Conservation (phyloP, 2,797 vertebrate genomes). For the Urocyon cinereoargenteus region DNA sequence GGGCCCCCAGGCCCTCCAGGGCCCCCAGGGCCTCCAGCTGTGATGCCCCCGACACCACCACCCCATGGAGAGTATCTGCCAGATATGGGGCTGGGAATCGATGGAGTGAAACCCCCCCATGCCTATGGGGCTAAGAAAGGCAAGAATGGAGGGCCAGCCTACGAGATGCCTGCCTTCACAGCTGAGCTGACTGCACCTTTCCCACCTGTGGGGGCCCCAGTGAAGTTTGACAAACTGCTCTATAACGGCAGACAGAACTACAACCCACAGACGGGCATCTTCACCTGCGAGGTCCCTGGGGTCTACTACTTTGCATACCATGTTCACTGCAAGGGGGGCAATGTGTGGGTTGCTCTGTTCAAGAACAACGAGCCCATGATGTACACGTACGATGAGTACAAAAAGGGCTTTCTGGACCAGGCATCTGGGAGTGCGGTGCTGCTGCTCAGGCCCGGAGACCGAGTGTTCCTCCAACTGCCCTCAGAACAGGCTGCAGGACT, state of each 20-base stretch:
- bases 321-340: constrained; percentile 97
- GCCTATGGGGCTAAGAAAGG: constrained; percentile 91
- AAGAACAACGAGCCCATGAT: constrained; percentile 98
- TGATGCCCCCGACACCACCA: constrained; percentile 88
- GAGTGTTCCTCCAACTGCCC: constrained; percentile 96
- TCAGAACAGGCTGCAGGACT: constrained; percentile 98
- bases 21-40: constrained; percentile 91
- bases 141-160: constrained; percentile 85
- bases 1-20: constrained; percentile 95
- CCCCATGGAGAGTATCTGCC: constrained; percentile 93
- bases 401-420: constrained; percentile 97
- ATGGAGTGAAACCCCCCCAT: constrained; percentile 90
- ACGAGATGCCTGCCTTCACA: constrained; percentile 96
- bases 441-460: constrained; percentile 93
- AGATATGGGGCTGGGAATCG: constrained; percentile 89
- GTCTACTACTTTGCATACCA: constrained; percentile 99
- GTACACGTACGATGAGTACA: constrained; percentile 99
- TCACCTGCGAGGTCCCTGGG: constrained; percentile 96
- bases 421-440: constrained; percentile 97
- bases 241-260: constrained; percentile 98
- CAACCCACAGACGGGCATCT: constrained; percentile 95
- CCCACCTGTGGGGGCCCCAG: constrained; percentile 94
- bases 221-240: constrained; percentile 96
- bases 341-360: constrained; percentile 97
- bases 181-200: constrained; percentile 96